These are phyloP conservation scores for Mormyrus iriodes DNA, from an alignment of 2,113 vertebrate species.

Conservation along the genomic window DNA sequence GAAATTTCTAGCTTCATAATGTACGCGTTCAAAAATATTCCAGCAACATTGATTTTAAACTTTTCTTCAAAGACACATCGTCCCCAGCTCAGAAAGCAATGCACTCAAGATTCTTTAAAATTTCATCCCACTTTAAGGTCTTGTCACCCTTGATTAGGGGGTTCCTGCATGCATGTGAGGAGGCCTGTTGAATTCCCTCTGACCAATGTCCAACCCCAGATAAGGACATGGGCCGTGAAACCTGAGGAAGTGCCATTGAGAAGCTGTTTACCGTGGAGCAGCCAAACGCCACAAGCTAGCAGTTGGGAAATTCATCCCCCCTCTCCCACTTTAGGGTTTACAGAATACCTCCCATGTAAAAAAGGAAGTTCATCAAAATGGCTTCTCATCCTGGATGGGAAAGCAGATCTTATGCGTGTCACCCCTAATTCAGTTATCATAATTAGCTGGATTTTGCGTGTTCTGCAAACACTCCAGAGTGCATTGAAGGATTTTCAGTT, in stretches of 20 bases:
- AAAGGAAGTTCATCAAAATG: no score
- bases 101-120: not conserved
- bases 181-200: not conserved
- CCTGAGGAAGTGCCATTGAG: not conserved
- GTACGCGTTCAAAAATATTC: not conserved
- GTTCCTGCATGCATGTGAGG: constrained; percentile 34
- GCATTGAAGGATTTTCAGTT: constrained; percentile 9
- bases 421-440: not conserved
- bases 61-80: not conserved
- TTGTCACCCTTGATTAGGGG: constrained; percentile 40
- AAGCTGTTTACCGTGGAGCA: not conserved
- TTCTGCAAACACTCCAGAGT: constrained; percentile 2
- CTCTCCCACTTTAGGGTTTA: not conserved
- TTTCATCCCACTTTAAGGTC: constrained; percentile 34
- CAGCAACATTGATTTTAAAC: not conserved
- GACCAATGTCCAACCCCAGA: not conserved
- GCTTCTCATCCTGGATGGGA: not conserved
- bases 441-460: not conserved
- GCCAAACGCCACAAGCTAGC: not conserved
- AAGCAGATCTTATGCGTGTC: not conserved
- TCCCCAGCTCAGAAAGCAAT: not conserved
- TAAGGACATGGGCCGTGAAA: not conserved
- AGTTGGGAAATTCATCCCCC: not conserved
- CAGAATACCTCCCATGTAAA: no score
- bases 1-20: not conserved